These are phyloP conservation scores for Pelobates cultripes DNA, from an alignment of 2,797 vertebrate species.

Conservation along the genomic window DNA sequence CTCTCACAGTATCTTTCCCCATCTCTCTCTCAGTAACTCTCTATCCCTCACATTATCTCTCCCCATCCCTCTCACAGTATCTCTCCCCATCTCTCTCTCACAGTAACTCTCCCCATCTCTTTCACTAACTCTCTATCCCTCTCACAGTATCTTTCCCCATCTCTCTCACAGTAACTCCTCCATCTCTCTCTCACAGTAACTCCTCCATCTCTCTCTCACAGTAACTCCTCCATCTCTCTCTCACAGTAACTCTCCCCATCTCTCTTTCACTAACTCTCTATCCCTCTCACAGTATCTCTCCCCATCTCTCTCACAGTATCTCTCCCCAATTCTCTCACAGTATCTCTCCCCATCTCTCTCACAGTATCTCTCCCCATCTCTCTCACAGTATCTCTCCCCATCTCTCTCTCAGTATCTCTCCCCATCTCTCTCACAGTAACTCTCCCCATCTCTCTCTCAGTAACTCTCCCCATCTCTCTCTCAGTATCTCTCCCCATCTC, in stretches of 20 bases:
- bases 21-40: too few relatives aligned
- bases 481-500: neutral
- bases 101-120: too few relatives aligned
- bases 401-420: neutral
- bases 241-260: neutral
- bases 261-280: too few relatives aligned
- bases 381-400: neutral
- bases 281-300: neutral
- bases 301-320: neutral
- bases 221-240: too few relatives aligned
- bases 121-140: neutral
- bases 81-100: neutral
- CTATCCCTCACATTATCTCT: too few relatives aligned
- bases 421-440: neutral
- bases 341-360: neutral
- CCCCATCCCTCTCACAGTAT: neutral
- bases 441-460: neutral
- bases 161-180: neutral
- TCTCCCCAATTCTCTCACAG: neutral
- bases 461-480: neutral
- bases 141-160: neutral
- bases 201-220: slow-evolving; percentile 8
- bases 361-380: neutral
- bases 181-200: neutral
- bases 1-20: neutral